Evolutionary conservation across 2,888 invertebrate genomes (phyloP).

Genomic region (Quadroppia sp.): DNA sequence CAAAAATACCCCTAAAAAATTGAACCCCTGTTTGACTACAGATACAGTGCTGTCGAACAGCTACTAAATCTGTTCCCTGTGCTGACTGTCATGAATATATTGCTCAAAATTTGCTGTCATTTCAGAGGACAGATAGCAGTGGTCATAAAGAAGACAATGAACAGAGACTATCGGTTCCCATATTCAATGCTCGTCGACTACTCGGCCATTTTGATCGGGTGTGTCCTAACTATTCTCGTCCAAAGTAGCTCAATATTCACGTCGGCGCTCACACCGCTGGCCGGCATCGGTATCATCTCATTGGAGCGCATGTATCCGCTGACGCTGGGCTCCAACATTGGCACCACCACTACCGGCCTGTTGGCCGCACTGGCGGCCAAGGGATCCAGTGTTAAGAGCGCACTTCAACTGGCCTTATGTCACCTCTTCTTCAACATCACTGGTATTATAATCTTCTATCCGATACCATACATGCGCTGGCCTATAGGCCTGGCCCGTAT

Average conservation of each 20-base stretch:
- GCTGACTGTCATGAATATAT: no score
- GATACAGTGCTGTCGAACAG: no score
- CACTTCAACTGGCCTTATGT: conserved; percentile 57
- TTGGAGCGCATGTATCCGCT: conserved; percentile 59
- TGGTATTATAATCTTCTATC: conserved; percentile 59
- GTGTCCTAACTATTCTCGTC: conserved; percentile 58
- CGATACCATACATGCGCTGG: conserved; percentile 57
- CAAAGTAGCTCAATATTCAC: conserved; percentile 61
- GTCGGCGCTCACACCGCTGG: conserved; percentile 60
- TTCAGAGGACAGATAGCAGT: conserved; percentile 54
- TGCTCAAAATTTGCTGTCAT: background rate
- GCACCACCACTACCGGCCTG: conserved; percentile 59
- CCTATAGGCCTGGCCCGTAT: conserved; percentile 57
- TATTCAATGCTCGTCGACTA: conserved; percentile 57
- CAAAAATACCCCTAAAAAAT: no score
- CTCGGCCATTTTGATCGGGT: conserved; percentile 57
- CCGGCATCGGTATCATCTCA: conserved; percentile 58
- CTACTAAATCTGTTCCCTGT: no score
- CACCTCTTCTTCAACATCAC: conserved; percentile 60
- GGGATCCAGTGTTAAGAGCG: conserved; percentile 50
- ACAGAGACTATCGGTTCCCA: conserved; percentile 54
- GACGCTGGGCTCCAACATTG: conserved; percentile 60
- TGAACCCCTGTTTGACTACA: no score
- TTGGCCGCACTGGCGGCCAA: conserved; percentile 56
- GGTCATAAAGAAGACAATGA: conserved; percentile 54